These are phyloP conservation scores for Leiothrix lutea DNA, from an alignment of 2,113 vertebrate species.

Conservation along the genomic window DNA sequence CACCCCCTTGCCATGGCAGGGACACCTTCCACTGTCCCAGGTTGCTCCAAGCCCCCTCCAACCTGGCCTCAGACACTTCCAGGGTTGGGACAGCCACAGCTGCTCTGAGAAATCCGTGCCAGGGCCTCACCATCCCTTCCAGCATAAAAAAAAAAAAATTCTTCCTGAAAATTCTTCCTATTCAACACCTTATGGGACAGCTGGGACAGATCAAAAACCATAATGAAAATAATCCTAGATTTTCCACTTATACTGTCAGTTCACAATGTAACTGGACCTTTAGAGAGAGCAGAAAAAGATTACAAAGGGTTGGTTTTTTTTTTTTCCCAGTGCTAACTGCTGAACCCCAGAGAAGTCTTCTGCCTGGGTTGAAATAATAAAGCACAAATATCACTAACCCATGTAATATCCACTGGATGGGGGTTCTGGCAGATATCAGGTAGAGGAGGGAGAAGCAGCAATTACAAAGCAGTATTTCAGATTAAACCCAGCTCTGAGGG, in stretches of 20 bases:
- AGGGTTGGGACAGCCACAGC: not conserved
- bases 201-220: not conserved
- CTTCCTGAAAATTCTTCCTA: not conserved
- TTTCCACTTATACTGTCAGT: not conserved
- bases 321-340: not conserved
- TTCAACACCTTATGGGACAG: not conserved
- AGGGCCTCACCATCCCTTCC: rapidly evolving
- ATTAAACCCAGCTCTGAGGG: not conserved
- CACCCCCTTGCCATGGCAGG: not conserved
- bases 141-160: not conserved
- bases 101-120: not conserved
- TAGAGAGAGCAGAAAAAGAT: not conserved
- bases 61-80: rapidly evolving
- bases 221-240: not conserved
- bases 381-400: not conserved
- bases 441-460: not conserved
- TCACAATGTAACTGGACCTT: not conserved
- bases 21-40: not conserved
- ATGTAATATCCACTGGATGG: not conserved
- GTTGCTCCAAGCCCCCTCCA: rapidly evolving
- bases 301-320: not conserved
- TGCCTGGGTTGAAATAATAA: not conserved
- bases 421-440: not conserved
- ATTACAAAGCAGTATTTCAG: not conserved
- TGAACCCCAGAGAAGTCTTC: not conserved